phyloP scores from a whole-genome alignment of 2,888 invertebrate genomes.

The Zaprionus obscuricornis region DNA sequence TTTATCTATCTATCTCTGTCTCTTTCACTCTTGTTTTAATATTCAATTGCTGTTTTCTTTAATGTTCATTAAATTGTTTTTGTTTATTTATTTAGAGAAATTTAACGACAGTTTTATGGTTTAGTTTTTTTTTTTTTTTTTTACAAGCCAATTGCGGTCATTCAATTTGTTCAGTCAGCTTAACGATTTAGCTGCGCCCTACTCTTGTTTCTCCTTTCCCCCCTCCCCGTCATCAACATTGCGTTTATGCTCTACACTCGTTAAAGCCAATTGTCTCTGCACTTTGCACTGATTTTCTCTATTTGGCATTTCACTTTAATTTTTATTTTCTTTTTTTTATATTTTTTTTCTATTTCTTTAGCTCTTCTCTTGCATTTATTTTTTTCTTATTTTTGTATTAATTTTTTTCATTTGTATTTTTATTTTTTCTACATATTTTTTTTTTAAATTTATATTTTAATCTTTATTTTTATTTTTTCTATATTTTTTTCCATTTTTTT shows the following conservation, averaged over 20 bases:
- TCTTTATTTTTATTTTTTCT: constrained; percentile 32
- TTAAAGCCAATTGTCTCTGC: no score
- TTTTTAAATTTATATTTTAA: not conserved
- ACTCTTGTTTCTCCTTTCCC: not conserved
- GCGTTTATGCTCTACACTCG: constrained; percentile 16
- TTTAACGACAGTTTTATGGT: constrained; percentile 3
- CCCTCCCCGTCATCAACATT: constrained; percentile 1
- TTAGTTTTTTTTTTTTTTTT: constrained; percentile 18
- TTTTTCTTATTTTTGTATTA: no score
- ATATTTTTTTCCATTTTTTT: constrained; percentile 48
- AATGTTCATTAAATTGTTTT: no score
- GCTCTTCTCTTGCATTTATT: no score
- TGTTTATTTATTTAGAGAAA: constrained; percentile 7
- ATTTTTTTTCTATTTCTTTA: no score
- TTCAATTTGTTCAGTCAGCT: constrained; percentile 50
- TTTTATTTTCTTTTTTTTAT: no score
- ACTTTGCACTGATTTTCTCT: no score
- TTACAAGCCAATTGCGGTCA: constrained; percentile 53
- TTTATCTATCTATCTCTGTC: no score
- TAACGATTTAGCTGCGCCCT: constrained; percentile 16
- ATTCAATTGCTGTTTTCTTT: no score
- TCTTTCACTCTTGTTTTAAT: no score
- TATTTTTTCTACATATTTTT: not conserved
- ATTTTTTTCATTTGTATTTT: no score
- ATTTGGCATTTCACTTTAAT: not conserved